Conservation (phyloP, 2,113 vertebrate genomes). For the Sturnus vulgaris region DNA sequence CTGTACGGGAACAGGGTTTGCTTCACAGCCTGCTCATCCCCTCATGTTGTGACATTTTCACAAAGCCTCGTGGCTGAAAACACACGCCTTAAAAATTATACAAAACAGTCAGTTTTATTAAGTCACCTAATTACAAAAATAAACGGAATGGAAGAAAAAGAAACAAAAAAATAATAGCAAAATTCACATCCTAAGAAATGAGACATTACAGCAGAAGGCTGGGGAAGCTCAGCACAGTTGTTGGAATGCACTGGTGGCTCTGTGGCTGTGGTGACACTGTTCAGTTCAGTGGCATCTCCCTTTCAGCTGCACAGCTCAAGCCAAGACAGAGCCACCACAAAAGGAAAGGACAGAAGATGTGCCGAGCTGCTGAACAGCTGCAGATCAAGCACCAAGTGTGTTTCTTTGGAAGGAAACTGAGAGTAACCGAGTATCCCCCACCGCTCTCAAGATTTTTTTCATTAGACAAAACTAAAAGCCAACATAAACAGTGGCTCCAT, state of each 20-base stretch:
- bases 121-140: slow-evolving; percentile 12
- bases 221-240: background rate
- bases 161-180: background rate
- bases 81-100: background rate
- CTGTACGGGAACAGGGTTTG: background rate
- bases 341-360: background rate
- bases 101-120: slow-evolving; percentile 45
- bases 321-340: background rate
- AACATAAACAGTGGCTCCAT: accelerated
- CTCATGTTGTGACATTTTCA: background rate
- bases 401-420: background rate
- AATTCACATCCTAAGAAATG: background rate
- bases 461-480: background rate
- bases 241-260: background rate
- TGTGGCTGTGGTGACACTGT: accelerated
- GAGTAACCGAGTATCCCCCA: accelerated
- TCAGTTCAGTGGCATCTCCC: background rate
- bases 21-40: background rate
- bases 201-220: background rate
- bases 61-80: background rate
- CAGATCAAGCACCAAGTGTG: background rate
- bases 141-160: background rate
- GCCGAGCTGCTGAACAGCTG: background rate
- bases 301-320: background rate
- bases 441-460: background rate